A percentile compares a stretch with the other conserved stretches of the same genome.
These are phyloP conservation scores for Idris sp. DNA, from an alignment of 1,140 invertebrate species.

Conservation along the genomic window DNA sequence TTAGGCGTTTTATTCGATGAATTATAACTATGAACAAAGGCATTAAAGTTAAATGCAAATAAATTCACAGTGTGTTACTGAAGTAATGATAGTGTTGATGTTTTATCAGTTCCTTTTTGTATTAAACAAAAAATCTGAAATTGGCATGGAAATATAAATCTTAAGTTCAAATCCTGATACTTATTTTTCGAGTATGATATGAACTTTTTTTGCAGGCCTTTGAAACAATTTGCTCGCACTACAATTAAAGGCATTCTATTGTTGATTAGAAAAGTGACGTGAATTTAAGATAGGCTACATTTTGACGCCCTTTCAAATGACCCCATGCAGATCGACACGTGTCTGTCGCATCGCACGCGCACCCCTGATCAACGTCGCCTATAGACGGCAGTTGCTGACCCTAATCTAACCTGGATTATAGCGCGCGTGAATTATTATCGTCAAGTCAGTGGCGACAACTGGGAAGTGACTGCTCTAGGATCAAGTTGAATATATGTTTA, in stretches of 20 bases:
- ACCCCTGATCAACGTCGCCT: slow-evolving; percentile 50
- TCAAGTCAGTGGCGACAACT: slow-evolving; percentile 57
- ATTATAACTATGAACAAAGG: no score
- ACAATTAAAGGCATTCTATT: slow-evolving; percentile 34
- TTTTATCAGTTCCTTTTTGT: no score
- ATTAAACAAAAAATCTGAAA: no score
- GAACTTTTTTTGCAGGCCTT: not conserved
- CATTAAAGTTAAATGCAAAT: no score
- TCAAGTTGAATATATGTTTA: slow-evolving; percentile 60
- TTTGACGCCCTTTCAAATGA: slow-evolving; percentile 68
- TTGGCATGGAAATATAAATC: no score
- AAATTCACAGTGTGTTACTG: no score
- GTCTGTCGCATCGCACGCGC: slow-evolving; percentile 52
- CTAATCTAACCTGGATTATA: slow-evolving; percentile 60
- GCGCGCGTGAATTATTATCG: slow-evolving; percentile 51
- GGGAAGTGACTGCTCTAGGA: slow-evolving; percentile 32
- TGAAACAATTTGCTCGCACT: slow-evolving; percentile 22
- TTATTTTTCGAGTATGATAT: no score
- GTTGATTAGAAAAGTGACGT: slow-evolving; percentile 51
- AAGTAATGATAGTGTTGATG: no score
- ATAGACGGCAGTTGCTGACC: slow-evolving; percentile 26
- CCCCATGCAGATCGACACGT: slow-evolving; percentile 76
- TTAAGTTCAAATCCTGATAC: no score
- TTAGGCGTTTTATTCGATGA: slow-evolving; percentile 10
- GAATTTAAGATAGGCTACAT: slow-evolving; percentile 62